A percentile compares a stretch with the other conserved stretches of the same genome.
Conservation (phyloP, 2,888 invertebrate species). For the Drosophila maculinotata region DNA sequence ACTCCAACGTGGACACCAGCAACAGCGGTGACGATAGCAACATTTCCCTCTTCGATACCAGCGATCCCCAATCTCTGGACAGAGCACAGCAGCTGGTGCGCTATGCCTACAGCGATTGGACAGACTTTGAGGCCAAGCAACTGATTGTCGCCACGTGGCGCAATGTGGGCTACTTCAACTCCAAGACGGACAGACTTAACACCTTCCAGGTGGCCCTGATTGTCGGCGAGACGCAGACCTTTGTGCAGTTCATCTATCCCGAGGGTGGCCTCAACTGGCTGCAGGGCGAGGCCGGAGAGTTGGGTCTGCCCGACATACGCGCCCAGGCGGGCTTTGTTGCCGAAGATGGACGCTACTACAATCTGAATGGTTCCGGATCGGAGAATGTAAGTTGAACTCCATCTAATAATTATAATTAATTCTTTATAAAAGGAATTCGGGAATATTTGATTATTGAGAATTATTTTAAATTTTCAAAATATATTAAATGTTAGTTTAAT, state of each 20-base stretch:
- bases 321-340: conserved; percentile 97
- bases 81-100: conserved; percentile 90
- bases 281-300: conserved; percentile 91
- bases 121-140: conserved; percentile 90
- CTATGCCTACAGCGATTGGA: conserved; percentile 90
- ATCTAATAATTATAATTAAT: no score
- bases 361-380: conserved; percentile 95
- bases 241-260: conserved; percentile 94
- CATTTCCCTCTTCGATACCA: conserved; percentile 90
- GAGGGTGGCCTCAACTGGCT: conserved; percentile 96
- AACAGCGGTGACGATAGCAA: conserved; percentile 86
- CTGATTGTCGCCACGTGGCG: conserved; percentile 96
- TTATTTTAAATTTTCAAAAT: no score
- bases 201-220: conserved; percentile 90
- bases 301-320: conserved; percentile 93
- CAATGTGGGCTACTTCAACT: conserved; percentile 91
- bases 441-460: no score
- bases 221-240: conserved; percentile 87
- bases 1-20: conserved; percentile 95
- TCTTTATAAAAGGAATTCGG: no score
- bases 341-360: conserved; percentile 91
- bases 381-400: conserved; percentile 89
- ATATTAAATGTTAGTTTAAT: no score
- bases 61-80: conserved; percentile 87
- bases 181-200: conserved; percentile 90